A percentile compares a stretch with the other conserved stretches of the same genome.
These are phyloP conservation scores for Carpatolechia fugitivella DNA, from an alignment of 2,888 invertebrate genomes.

Conservation along the genomic window DNA sequence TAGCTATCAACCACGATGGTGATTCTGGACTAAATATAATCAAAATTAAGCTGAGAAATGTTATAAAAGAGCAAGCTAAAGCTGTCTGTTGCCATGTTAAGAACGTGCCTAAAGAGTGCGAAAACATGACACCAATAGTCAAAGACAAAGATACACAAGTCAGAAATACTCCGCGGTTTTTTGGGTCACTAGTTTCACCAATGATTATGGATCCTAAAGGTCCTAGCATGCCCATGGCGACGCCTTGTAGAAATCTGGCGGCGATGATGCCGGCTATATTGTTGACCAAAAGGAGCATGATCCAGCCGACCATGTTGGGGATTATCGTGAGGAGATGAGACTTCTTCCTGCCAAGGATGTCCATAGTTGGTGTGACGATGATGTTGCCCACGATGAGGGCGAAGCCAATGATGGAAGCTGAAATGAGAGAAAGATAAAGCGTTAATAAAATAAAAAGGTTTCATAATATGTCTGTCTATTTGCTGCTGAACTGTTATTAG, in stretches of 20 bases:
- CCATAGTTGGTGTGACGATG: constrained; percentile 77
- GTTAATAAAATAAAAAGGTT: not conserved
- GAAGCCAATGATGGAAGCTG: constrained; percentile 81
- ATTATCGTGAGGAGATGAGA: constrained; percentile 75
- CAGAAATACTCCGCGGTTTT: constrained; percentile 80
- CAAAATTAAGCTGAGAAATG: constrained; percentile 71
- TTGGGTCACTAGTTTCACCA: constrained; percentile 80
- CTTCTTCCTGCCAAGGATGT: constrained; percentile 76
- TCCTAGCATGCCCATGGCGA: constrained; percentile 78
- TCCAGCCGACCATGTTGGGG: constrained; percentile 80
- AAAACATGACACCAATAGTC: constrained; percentile 80
- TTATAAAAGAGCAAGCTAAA: constrained; percentile 69
- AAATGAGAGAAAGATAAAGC: constrained; percentile 33
- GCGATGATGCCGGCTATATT: constrained; percentile 64
- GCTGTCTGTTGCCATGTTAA: constrained; percentile 80
- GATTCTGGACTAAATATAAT: constrained; percentile 82
- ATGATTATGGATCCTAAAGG: constrained; percentile 77
- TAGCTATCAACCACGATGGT: constrained; percentile 82
- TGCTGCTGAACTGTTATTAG: no score
- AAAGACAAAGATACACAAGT: constrained; percentile 74
- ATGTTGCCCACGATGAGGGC: constrained; percentile 80
- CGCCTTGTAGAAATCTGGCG: constrained; percentile 76
- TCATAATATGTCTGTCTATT: not conserved
- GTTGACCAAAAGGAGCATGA: constrained; percentile 68
- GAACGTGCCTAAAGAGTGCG: constrained; percentile 81